Base-by-base conservation (phyloP, 2,113 vertebrate genomes). In the Grantiella picta region DNA sequence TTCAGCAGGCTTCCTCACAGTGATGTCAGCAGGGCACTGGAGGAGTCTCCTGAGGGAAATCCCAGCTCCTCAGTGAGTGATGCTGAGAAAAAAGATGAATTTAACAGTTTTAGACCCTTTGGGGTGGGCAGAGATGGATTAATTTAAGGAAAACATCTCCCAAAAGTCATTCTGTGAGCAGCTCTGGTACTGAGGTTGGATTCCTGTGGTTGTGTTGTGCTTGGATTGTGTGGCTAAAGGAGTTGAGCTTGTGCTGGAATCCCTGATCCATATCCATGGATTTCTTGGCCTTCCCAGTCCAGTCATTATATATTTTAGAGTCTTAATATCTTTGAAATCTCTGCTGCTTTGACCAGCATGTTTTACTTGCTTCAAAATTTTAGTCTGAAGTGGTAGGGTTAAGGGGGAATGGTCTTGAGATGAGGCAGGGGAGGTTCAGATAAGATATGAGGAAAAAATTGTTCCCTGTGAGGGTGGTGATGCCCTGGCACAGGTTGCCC, bases 11-110 rank as follows among this genome's bases (percentile, higher is more conserved):
- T 96, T 96, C 95, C 94, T 96, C 13, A 9, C 60, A 27, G 87
- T 95, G 93, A 96, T 96, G 95, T 96, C 96, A 96, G 66, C 10
- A 0, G 59, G 87, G 70, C 93, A 52, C 38, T 93, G 82, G 60
- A 92, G 86, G 93, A 89, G 76, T 71, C 93, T 93, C 94, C 49
- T 89, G 12, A 93, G 95, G 95, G 95, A 97, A 96, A 96, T 96
- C 92, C 93, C 92, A 89, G 92, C 92, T 93, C 76, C 90, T 90
- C n/a, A 38, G 36, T 40, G 69, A 94, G 56, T 47, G 52, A 78
- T 0, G 16, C 71, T 47, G 33, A 84, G 76, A 31, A 63, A 59
- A 68, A 76, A 38, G 71, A 53, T 9, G 3, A 25, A 31, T 81
- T 93, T 86, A 90, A 94, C 90, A 23, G 88, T 71, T 93, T 18